Base-by-base conservation (phyloP, 2,113 vertebrate species). In the Dromaius novaehollandiae region DNA sequence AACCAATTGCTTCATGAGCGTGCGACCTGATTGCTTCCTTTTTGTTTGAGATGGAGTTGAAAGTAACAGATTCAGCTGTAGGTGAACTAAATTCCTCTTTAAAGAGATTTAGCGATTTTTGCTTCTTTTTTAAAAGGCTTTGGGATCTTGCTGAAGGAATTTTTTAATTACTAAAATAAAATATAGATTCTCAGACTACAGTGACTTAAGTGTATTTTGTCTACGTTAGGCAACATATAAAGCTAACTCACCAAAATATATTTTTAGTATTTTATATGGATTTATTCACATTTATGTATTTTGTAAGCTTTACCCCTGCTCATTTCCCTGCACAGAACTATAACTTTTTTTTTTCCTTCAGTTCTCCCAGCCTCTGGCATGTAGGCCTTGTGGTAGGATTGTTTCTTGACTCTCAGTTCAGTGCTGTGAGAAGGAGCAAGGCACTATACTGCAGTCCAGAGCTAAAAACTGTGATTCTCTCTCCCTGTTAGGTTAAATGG, bases 1-100 rank as follows among this genome's bases (percentile, higher is more conserved):
- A 92, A 94, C 53, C 0, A 94, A 88, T 91, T 91, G 53, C 78
- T 94, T 69, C 63, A 89, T 77, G 53, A 93, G 89, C 38, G 1
- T 93, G 96, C 94, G 93, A 89, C 66, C 90, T 78, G 82, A 92
- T 92, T 90, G 83, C 22, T 92, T 81, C 73, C 7, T 36, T 88
- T 80, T 86, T 93, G 48, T 79, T 68, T 79, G 34, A 83, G 50
- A 75, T 64, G 80, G 34, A 61, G 53, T 40, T 87, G 69, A 79
- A 86, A 92, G 36, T 36, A 88, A 71, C 28, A 60, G 28, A 48
- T 84, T 82, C 32, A 82, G 38, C 61, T 82, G 61, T 34, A 93
- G n/a, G 65, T 90, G 69, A 88, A 94, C 36, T 71, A 50, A 88
- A 88, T 53, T 74, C 30, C n/a, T 75, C 9, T 68, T 84, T 78